phyloP scores from a whole-genome alignment of 35 echinoderm and acorn worm species.

The Hemicentrotus pulcherrimus region DNA sequence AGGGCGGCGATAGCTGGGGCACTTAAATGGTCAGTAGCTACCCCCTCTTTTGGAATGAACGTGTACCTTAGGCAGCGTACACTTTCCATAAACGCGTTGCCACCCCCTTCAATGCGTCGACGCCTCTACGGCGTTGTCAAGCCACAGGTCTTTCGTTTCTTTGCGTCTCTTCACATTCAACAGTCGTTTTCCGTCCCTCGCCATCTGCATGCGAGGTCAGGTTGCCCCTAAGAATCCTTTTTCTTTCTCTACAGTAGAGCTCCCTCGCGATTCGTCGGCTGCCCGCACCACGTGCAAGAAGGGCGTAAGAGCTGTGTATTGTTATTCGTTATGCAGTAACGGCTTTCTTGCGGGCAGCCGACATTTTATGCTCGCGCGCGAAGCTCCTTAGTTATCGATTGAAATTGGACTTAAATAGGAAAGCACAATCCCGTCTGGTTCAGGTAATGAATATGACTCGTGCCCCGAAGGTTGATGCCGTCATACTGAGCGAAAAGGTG shows the following conservation, averaged over 20 bases:
- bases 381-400: not conserved
- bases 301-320: too few relatives aligned
- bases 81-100: not conserved
- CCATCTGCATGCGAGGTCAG: not conserved
- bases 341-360: too few relatives aligned
- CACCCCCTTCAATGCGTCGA: not conserved
- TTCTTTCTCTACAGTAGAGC: not conserved
- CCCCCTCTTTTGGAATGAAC: not conserved
- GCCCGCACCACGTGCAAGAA: too few relatives aligned
- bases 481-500: not conserved
- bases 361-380: not conserved
- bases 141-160: not conserved
- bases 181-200: not conserved
- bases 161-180: not conserved
- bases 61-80: not conserved
- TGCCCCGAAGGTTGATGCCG: not conserved
- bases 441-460: not conserved
- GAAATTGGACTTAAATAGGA: constrained; percentile 4
- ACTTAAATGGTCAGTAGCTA: not conserved
- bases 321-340: too few relatives aligned
- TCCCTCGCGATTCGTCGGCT: not conserved
- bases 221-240: not conserved
- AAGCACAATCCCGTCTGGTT: not conserved
- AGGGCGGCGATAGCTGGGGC: not conserved
- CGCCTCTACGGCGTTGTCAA: not conserved